These are phyloP conservation scores for Numida meleagris DNA, from an alignment of 2,113 vertebrate genomes.

Conservation along the genomic window DNA sequence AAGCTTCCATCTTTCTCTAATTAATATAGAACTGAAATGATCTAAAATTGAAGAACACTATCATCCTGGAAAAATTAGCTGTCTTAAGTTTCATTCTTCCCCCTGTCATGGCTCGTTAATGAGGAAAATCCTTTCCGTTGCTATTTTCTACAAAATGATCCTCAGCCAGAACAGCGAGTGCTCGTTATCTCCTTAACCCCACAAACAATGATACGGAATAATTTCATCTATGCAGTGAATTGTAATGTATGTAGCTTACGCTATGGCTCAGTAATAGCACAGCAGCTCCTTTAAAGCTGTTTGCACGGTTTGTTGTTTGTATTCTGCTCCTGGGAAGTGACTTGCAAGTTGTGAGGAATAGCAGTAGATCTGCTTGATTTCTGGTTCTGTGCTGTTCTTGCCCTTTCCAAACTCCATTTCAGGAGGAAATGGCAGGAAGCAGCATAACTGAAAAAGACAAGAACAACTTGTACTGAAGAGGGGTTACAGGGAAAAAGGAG, in stretches of 20 bases:
- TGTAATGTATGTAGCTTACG: neutral
- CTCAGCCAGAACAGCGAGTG: conserved; percentile 20
- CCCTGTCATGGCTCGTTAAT: neutral
- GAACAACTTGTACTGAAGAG: neutral
- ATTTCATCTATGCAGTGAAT: neutral
- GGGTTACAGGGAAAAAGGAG: neutral
- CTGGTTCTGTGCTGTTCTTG: neutral
- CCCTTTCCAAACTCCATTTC: neutral
- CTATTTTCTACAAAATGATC: neutral
- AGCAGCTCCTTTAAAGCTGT: neutral
- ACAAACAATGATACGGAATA: neutral
- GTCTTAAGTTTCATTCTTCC: conserved; percentile 34
- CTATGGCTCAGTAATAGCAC: neutral
- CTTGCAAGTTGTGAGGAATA: neutral
- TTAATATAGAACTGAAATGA: conserved; percentile 20
- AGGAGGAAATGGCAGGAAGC: neutral
- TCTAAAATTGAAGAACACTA: conserved; percentile 52
- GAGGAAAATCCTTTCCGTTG: conserved; percentile 47
- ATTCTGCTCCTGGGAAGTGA: neutral
- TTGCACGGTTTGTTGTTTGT: neutral
- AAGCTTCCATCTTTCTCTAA: conserved; percentile 32
- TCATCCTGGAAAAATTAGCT: conserved; percentile 40
- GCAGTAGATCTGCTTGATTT: neutral
- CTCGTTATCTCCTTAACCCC: neutral
- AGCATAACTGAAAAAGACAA: neutral